Percentiles rank a stretch among this genome's conserved stretches.
These are phyloP conservation scores for Diplodus sargus DNA, from an alignment of 2,797 vertebrate genomes.

Conservation along the genomic window DNA sequence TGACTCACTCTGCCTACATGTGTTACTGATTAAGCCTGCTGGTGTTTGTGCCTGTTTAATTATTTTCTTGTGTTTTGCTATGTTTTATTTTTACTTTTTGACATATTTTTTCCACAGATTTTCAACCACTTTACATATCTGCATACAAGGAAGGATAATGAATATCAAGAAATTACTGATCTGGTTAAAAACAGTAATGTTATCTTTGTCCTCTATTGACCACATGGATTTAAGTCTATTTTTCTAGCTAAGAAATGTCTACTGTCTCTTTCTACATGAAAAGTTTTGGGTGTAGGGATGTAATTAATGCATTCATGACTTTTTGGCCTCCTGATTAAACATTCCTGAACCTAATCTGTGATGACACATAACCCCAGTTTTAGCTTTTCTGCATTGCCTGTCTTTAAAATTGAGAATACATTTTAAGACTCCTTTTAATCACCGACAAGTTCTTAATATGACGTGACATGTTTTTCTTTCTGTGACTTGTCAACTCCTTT, in stretches of 20 bases:
- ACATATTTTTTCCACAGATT: not conserved
- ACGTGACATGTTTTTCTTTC: conserved; percentile 44
- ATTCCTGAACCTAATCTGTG: conserved; percentile 34
- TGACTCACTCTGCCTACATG: conserved; percentile 13
- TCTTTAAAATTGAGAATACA: conserved; percentile 46
- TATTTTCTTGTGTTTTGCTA: not conserved
- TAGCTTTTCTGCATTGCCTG: conserved; percentile 21
- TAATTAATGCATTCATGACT: not conserved
- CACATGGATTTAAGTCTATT: not conserved
- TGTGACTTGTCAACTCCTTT: conserved; percentile 29
- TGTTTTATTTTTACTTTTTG: not conserved
- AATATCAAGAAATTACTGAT: not conserved
- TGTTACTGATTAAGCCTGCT: not conserved
- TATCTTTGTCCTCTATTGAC: not conserved
- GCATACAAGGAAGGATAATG: too few species aligned
- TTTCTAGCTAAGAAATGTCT: not conserved
- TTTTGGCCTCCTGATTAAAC: not conserved
- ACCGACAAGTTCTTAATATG: conserved; percentile 49
- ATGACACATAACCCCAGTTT: conserved; percentile 37
- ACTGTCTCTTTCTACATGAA: not conserved
- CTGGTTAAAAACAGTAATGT: not conserved
- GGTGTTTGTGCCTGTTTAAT: not conserved
- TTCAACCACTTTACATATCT: not conserved
- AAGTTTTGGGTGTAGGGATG: not conserved
- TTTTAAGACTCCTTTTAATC: conserved; percentile 59